Base-by-base conservation (phyloP, 2,797 vertebrate species). In the Sebastiscus tertius region DNA sequence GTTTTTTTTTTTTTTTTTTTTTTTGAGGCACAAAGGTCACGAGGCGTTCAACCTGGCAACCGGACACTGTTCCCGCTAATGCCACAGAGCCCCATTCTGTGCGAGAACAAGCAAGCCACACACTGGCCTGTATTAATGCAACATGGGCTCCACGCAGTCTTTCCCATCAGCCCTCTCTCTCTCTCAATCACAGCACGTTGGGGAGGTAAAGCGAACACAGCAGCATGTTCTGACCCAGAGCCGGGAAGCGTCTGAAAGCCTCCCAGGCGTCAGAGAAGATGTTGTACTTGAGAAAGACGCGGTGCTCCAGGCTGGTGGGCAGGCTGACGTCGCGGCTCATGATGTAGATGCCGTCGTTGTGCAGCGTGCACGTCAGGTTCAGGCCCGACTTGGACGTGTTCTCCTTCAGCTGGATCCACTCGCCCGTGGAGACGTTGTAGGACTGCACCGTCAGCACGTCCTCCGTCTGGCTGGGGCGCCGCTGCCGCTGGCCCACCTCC, bases 331-430 rank as follows among this genome's bases (percentile, higher is more conserved):
- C 98, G 8, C 98, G 96, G 87, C 97, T 99, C 95, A 99, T 95
- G 87, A 99, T 98, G 94, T 98, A 99, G 89, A 99, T 96, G 66
- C 98, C 98, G 2, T 99, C 98, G 0, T 99, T 99, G 91, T 99
- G 98, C 49, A 99, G 95, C 0, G 98, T 93, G 71, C 98, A 99
- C 9, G 97, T 98, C 93, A 99, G 93, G 93, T 99, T 99, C 55
- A 99, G 94, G 34, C 98, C 98, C 0, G 98, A 99, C 89, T 99
- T 99, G 64, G 97, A 98, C 0, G 96, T 96, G 94, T 97, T 98
- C 91, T 97, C 97, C 83, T 97, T 98, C 87, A 99, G 95, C 93
- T 94, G 97, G 92, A 96, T 93, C 97, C 97, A 99, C 83, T 97
- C 95, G 4, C 95, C 96, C 0, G 97, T 98, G 80, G 85, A 89